Evolutionary conservation across 1,140 invertebrate species (phyloP), one percentile per base, ranked within the genome.

Genomic region (Brachionus asplanchnoidis): DNA sequence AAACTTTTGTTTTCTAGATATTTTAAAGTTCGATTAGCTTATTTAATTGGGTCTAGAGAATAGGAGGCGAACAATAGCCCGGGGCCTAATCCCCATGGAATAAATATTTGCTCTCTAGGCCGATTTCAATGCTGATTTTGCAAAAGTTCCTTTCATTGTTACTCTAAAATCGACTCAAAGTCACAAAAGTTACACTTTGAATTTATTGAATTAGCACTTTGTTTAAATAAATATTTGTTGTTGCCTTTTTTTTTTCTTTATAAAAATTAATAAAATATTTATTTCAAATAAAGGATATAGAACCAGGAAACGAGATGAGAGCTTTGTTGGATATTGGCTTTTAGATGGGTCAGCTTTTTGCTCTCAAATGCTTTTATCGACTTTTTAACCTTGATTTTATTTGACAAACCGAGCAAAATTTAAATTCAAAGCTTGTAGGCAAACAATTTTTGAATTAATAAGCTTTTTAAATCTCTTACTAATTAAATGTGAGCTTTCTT

Each of bases 261-360:
- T 36, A 40, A 68, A 65, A 68, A 28, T 68, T 68, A 68, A 68
- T 68, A 68, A 68, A 68, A 68, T 68, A 68, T 68, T 68, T 26
- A 68, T 68, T 68, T 68, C 32, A 73, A 40, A 40, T 40, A 73
- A 42, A 73, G 68, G 40, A 73, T 40, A 73, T 44, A 73, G 36
- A 20, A 42, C 68, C 68, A 73, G 68, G 68, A 73, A 73, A 73
- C 12, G 7, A 42, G 40, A 73, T 73, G 36, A 73, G 68, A 73
- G 40, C 53, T 60, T 40, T 40, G 68, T 42, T 42, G 40, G 9
- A 42, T 40, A 73, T 73, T 73, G 14, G 9, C 9, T 73, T 73
- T 42, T 73, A 73, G 68, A 42, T 73, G 36, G 68, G 36, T 42
- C 68, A 73, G 14, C 32, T 42, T 17, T 70, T 28, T 32, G 26